Evolutionary conservation across 2,797 vertebrate genomes (phyloP).

Genomic region (Trichosurus vulpecula): DNA sequence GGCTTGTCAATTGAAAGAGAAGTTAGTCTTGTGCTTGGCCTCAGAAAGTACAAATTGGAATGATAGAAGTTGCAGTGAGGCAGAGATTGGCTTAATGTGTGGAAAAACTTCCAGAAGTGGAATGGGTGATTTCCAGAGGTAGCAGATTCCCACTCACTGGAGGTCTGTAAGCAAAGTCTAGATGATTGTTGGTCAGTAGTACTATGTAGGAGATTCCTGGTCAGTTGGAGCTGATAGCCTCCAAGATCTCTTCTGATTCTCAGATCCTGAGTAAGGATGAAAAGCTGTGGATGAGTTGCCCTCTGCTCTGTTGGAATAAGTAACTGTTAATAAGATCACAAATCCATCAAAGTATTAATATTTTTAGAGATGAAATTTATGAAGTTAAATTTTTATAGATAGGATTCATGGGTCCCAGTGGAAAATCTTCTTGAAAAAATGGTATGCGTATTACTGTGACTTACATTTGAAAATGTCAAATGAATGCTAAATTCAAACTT

Average conservation of each 20-base stretch:
- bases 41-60: neutral
- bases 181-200: neutral
- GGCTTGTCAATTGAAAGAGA: neutral
- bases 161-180: neutral
- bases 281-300: neutral
- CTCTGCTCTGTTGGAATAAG: neutral
- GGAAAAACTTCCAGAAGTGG: neutral
- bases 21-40: neutral
- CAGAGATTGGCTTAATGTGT: neutral
- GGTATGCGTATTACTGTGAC: neutral
- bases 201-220: neutral
- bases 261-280: neutral
- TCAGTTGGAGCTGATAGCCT: neutral
- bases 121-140: neutral
- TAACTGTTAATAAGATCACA: neutral
- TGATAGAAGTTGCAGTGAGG: too few relatives aligned
- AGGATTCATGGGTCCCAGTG: neutral
- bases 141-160: neutral
- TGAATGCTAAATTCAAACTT: neutral
- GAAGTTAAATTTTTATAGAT: neutral
- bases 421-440: neutral
- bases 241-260: neutral
- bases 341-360: neutral
- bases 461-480: too few relatives aligned
- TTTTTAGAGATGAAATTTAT: neutral